phyloP scores from a whole-genome alignment of 2,888 invertebrate species.

The Nomada fabriciana region DNA sequence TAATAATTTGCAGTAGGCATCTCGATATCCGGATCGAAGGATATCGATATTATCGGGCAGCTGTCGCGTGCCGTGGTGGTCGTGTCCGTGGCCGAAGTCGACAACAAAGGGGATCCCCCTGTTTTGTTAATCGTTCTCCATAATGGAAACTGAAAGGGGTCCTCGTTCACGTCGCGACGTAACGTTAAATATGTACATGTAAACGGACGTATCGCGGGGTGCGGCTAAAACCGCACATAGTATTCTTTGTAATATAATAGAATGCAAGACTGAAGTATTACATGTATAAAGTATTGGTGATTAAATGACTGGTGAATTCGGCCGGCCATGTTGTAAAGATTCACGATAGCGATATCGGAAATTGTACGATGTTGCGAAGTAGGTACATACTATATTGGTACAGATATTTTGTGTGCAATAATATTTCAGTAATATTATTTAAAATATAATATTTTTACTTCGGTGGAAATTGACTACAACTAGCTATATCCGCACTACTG shows the following conservation, averaged over 20 bases:
- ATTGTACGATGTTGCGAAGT: not conserved
- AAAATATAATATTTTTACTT: no score
- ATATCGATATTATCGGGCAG: conserved; percentile 76
- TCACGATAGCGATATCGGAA: not conserved
- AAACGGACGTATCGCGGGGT: conserved; percentile 50
- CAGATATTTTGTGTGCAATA: no score
- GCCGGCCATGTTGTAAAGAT: not conserved
- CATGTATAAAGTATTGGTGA: not conserved
- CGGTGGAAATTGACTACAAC: no score
- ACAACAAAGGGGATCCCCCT: conserved; percentile 72
- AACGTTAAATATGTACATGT: conserved; percentile 61
- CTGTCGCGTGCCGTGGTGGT: conserved; percentile 70
- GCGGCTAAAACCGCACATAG: conserved; percentile 13
- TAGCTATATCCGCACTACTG: no score
- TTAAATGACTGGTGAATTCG: conserved; percentile 18
- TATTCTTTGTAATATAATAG: conserved; percentile 43
- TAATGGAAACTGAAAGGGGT: conserved; percentile 70
- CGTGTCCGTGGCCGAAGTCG: conserved; percentile 66
- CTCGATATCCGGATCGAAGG: conserved; percentile 62
- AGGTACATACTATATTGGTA: no score
- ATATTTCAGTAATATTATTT: no score
- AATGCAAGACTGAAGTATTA: conserved; percentile 29
- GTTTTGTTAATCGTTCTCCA: conserved; percentile 67
- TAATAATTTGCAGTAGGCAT: conserved; percentile 33
- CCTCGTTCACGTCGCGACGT: conserved; percentile 70